Evolutionary conservation across 2,113 vertebrate genomes (phyloP).

Genomic region (Sylvia atricapilla): DNA sequence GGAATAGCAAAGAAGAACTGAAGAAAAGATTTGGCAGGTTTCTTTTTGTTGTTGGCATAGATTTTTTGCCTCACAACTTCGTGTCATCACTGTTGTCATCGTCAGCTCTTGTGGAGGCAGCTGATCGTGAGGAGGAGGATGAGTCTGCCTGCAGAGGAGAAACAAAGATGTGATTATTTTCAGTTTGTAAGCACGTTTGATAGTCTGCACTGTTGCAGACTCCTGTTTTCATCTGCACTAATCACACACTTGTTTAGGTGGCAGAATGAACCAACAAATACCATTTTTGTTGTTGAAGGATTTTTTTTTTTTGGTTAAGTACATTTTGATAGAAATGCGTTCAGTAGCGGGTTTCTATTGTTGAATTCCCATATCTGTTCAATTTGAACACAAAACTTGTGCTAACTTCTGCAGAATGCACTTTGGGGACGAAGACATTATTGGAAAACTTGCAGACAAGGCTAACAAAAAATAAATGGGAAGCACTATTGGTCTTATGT

Average conservation of each 20-base stretch:
- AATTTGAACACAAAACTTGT: neutral
- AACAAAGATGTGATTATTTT: slow-evolving; percentile 21
- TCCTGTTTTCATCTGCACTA: neutral
- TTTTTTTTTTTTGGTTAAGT: neutral
- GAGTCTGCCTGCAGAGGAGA: slow-evolving; percentile 61
- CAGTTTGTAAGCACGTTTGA: neutral
- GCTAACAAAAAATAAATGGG: neutral
- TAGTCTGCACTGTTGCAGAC: neutral
- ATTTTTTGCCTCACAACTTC: slow-evolving; percentile 42
- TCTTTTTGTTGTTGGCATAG: neutral
- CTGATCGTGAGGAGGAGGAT: slow-evolving; percentile 66
- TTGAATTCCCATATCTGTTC: neutral
- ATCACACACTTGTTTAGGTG: neutral
- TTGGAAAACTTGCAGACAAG: neutral
- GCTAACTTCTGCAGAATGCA: neutral
- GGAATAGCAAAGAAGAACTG: neutral
- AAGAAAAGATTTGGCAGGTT: neutral
- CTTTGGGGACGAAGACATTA: neutral
- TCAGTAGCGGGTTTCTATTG: neutral
- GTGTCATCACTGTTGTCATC: slow-evolving; percentile 56
- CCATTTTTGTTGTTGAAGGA: neutral
- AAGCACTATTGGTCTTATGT: neutral
- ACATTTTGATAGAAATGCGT: neutral
- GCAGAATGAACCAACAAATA: neutral
- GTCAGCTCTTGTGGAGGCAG: slow-evolving; percentile 26